Evolutionary conservation across 92 coral and sea anemone genomes (phyloP).

Genomic region (Siderastrea radians): DNA sequence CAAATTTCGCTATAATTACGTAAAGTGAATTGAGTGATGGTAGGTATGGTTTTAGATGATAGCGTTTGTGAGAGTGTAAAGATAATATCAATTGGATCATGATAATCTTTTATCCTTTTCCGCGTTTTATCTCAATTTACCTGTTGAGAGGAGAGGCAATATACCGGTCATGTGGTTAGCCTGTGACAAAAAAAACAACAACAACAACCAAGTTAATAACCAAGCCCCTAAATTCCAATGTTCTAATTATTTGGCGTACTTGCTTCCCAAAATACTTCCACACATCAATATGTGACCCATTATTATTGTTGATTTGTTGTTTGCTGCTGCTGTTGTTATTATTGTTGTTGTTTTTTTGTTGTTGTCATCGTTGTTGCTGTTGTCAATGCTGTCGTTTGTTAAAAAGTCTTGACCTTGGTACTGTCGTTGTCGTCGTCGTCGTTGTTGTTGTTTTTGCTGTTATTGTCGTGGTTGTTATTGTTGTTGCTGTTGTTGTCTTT

Average conservation of each 20-base stretch:
- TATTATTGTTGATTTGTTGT: not conserved
- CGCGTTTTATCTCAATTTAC: no score
- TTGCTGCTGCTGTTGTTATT: not conserved
- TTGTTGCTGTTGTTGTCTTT: not conserved
- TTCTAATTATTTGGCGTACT: not conserved
- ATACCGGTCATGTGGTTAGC: no score
- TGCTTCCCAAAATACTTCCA: not conserved
- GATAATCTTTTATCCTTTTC: no score
- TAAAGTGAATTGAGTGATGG: not conserved
- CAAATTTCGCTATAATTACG: not conserved
- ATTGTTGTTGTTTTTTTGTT: not conserved
- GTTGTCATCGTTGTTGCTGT: not conserved
- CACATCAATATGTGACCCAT: no score
- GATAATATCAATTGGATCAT: not conserved
- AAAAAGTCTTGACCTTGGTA: not conserved
- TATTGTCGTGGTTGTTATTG: not conserved
- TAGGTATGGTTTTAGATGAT: not conserved
- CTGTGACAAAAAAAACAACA: no score
- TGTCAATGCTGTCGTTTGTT: not conserved
- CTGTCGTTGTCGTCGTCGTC: not conserved
- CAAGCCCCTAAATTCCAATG: no score
- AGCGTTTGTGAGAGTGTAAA: not conserved
- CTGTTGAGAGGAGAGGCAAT: no score
- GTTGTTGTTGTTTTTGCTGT: not conserved
- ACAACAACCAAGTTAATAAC: no score